Evolutionary conservation across 2,888 invertebrate species (phyloP).

Genomic region (Drosophila histrio): DNA sequence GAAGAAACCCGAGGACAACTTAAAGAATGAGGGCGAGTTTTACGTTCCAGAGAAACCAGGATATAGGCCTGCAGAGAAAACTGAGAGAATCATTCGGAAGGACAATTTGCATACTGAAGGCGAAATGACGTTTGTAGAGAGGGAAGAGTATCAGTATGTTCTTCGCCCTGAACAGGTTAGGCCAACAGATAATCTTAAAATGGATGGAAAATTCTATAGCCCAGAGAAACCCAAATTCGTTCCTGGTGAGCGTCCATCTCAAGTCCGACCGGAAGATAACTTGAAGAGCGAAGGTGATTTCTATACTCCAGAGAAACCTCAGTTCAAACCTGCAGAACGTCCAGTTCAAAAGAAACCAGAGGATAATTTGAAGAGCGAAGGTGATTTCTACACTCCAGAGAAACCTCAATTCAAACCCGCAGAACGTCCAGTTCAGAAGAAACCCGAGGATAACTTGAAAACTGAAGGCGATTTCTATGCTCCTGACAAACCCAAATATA

Average conservation of each 20-base stretch:
- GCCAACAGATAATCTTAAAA: slow-evolving; percentile 57
- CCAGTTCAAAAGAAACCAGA: slow-evolving; percentile 84
- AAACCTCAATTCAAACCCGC: slow-evolving; percentile 83
- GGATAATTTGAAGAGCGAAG: slow-evolving; percentile 87
- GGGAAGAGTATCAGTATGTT: slow-evolving; percentile 83
- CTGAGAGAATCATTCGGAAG: slow-evolving; percentile 83
- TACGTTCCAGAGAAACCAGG: slow-evolving; percentile 6
- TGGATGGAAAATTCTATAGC: slow-evolving; percentile 86
- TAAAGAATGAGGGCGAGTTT: slow-evolving; percentile 31
- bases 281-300: slow-evolving; percentile 79
- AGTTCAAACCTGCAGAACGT: slow-evolving; percentile 83
- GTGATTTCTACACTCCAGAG: slow-evolving; percentile 82
- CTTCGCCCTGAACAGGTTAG: slow-evolving; percentile 66
- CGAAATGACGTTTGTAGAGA: slow-evolving; percentile 85
- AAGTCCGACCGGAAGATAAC: slow-evolving; percentile 84
- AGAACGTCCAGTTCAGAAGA: slow-evolving; percentile 84
- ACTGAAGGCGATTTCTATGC: slow-evolving; percentile 86
- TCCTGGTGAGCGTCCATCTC: slow-evolving; percentile 84
- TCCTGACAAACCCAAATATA: slow-evolving; percentile 84
- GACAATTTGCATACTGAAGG: slow-evolving; percentile 86
- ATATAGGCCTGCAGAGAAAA: slow-evolving; percentile 85
- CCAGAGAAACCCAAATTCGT: slow-evolving; percentile 84
- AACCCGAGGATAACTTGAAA: slow-evolving; percentile 85
- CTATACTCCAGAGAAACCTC: slow-evolving; percentile 84
- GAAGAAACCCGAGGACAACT: slow-evolving; percentile 85